Evolutionary conservation across 2,797 vertebrate species (phyloP).

Genomic region (Alectoris magna): DNA sequence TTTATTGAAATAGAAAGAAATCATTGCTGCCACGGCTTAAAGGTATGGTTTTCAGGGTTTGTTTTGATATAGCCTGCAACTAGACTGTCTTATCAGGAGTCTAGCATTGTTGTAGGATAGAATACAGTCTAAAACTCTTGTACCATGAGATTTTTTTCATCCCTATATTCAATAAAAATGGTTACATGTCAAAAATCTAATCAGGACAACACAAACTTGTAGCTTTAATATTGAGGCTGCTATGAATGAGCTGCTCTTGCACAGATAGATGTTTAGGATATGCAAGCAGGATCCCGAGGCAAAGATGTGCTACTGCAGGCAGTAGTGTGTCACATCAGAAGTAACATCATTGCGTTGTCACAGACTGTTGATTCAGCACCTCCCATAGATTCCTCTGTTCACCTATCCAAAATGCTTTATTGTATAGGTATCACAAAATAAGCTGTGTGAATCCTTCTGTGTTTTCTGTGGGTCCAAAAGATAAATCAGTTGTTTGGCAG

Average conservation of each 20-base stretch:
- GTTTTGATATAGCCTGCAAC: slow-evolving; percentile 30
- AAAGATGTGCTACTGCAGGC: background rate
- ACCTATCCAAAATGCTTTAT: background rate
- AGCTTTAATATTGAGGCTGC: background rate
- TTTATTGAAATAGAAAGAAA: slow-evolving; percentile 59
- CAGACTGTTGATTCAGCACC: background rate
- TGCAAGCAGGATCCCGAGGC: background rate
- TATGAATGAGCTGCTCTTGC: background rate
- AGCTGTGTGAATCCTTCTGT: background rate
- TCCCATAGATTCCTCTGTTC: background rate
- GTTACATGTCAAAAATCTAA: slow-evolving; percentile 24
- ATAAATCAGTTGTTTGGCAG: background rate
- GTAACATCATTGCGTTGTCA: accelerated
- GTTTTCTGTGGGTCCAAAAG: background rate
- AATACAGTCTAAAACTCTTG: background rate
- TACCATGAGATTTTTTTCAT: background rate
- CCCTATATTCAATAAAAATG: slow-evolving; percentile 21
- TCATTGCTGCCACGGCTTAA: slow-evolving; percentile 15
- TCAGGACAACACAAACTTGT: slow-evolving; percentile 13
- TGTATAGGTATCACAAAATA: background rate
- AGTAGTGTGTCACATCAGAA: background rate
- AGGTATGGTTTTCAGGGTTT: slow-evolving; percentile 51
- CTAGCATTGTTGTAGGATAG: background rate
- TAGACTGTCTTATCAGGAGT: background rate
- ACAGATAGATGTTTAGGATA: background rate